A percentile compares a stretch with the other conserved stretches of the same genome.
These are phyloP conservation scores for Oryzias woworae DNA, from an alignment of 2,113 vertebrate species.

Conservation along the genomic window DNA sequence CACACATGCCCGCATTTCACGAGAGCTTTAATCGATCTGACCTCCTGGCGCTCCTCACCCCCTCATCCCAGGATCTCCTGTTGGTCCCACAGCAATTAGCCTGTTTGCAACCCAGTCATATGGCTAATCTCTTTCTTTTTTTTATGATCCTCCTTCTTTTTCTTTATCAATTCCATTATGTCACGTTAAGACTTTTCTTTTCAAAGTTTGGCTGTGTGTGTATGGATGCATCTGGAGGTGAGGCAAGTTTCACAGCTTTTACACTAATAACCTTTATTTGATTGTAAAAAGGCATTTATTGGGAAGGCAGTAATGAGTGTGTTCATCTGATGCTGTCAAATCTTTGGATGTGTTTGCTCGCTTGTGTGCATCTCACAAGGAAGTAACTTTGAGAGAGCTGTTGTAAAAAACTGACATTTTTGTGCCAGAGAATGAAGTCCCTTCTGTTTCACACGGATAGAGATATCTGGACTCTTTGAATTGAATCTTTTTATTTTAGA, in stretches of 20 bases:
- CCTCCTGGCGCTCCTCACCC: conserved; percentile 43
- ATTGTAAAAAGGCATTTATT: conserved; percentile 58
- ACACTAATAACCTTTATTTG: conserved; percentile 71
- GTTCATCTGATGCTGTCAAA: conserved; percentile 34
- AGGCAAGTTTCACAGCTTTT: conserved; percentile 67
- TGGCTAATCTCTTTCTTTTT: conserved; percentile 58
- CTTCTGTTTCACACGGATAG: conserved; percentile 35
- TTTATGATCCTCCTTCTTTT: conserved; percentile 34
- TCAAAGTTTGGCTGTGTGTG: conserved; percentile 49
- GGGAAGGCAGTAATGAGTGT: conserved; percentile 58
- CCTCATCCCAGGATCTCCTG: conserved; percentile 46
- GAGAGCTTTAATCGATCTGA: conserved; percentile 53
- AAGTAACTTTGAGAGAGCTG: conserved; percentile 36
- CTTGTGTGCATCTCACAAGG: conserved; percentile 15
- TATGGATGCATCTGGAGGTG: conserved; percentile 60
- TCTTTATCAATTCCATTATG: conserved; percentile 61
- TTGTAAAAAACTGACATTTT: conserved; percentile 51
- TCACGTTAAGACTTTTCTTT: conserved; percentile 35
- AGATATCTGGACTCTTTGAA: conserved; percentile 22
- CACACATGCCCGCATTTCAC: conserved; percentile 14
- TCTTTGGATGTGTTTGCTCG: conserved; percentile 22
- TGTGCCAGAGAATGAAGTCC: conserved; percentile 29
- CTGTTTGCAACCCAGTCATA: conserved; percentile 57
- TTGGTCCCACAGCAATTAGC: conserved; percentile 73
- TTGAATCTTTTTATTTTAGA: conserved; percentile 9